These are phyloP conservation scores for Stenotaenia linearis DNA, from an alignment of 2,888 invertebrate species.

Conservation along the genomic window DNA sequence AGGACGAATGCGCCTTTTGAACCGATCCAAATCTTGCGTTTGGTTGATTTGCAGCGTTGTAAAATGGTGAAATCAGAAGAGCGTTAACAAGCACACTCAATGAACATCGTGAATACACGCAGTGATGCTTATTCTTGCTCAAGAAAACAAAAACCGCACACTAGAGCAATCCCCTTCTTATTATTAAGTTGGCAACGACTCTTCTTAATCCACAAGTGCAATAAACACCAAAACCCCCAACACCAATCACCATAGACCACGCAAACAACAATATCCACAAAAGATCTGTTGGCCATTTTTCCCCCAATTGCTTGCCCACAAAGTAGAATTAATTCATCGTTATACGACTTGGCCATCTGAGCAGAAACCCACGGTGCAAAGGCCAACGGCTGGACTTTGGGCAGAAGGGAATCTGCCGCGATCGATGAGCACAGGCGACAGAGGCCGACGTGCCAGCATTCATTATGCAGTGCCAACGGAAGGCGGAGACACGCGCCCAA, in stretches of 20 bases:
- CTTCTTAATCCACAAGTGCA: background rate
- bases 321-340: background rate
- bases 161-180: background rate
- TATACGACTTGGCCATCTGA: background rate
- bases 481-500: background rate
- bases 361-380: background rate
- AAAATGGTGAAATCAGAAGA: too few relatives aligned
- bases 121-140: background rate
- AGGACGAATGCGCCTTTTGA: too few relatives aligned
- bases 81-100: background rate
- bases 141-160: background rate
- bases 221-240: background rate
- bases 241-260: background rate
- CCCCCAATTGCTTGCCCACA: background rate
- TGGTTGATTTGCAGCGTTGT: too few relatives aligned
- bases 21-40: too few relatives aligned
- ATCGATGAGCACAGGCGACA: background rate
- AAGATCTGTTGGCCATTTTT: background rate
- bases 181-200: background rate
- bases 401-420: background rate
- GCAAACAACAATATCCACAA: background rate
- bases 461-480: background rate
- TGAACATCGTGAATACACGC: background rate
- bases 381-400: background rate
- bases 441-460: background rate